A percentile compares a stretch with the other conserved stretches of the same genome.
Evolutionary conservation across 1,140 invertebrate genomes (phyloP).

Genomic region (Ostrea edulis): DNA sequence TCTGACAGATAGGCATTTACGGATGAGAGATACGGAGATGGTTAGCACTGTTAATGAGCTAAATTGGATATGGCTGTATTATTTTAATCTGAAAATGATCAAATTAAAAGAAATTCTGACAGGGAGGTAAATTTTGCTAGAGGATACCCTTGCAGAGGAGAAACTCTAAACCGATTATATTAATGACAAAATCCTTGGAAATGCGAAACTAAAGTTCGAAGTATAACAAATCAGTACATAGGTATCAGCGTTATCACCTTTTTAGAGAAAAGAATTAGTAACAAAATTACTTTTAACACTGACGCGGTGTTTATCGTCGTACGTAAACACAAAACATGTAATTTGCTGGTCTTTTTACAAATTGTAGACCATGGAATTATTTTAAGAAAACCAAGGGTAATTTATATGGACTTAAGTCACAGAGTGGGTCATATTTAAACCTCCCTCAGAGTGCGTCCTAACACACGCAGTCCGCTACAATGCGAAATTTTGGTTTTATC

Average conservation of each 20-base stretch:
- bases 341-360: background rate
- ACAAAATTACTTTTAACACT: constrained; percentile 20
- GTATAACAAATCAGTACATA: background rate
- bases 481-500: background rate
- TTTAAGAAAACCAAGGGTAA: constrained; percentile 19
- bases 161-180: constrained; percentile 18
- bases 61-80: background rate
- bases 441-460: background rate
- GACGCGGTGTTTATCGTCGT: background rate
- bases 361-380: constrained; percentile 9
- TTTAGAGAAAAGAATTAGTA: constrained; percentile 17
- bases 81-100: constrained; percentile 6
- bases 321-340: background rate
- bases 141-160: background rate
- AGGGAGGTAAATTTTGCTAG: background rate
- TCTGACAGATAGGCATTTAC: background rate
- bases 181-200: constrained; percentile 26
- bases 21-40: background rate
- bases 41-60: background rate
- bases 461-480: background rate
- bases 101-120: constrained; percentile 1
- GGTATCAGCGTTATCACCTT: background rate
- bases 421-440: constrained; percentile 31
- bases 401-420: constrained; percentile 33
- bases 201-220: constrained; percentile 4